Conservation (phyloP, 2,888 invertebrate genomes). For the Clunio marinus region DNA sequence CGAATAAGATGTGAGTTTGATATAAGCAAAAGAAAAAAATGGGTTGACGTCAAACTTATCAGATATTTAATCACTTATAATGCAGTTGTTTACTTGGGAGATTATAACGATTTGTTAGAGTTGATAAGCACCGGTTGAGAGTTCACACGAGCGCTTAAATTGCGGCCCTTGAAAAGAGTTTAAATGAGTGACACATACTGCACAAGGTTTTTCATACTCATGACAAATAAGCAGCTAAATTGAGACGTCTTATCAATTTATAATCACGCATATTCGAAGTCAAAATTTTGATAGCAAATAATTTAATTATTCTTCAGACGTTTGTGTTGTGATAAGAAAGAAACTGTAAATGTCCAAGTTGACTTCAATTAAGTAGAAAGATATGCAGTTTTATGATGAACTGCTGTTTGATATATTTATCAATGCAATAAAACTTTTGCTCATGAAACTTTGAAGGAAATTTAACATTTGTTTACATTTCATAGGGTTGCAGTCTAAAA, state of each 20-base stretch:
- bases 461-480: background rate
- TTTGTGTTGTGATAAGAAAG: background rate
- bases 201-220: background rate
- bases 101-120: background rate
- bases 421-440: too few species aligned
- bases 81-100: background rate
- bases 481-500: background rate
- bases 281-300: conserved; percentile 9
- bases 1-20: too few species aligned
- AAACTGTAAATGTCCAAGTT: too few species aligned
- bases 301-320: background rate
- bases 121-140: background rate
- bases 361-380: too few species aligned
- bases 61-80: background rate
- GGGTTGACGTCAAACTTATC: background rate
- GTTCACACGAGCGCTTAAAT: background rate
- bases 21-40: too few species aligned
- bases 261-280: conserved; percentile 18
- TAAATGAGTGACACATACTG: background rate
- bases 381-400: too few species aligned
- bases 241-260: background rate
- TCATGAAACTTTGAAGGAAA: background rate
- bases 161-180: background rate
- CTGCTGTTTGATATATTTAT: too few species aligned
- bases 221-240: background rate